phyloP scores from a whole-genome alignment of 1,140 invertebrate species.

The Chymomyza costata region DNA sequence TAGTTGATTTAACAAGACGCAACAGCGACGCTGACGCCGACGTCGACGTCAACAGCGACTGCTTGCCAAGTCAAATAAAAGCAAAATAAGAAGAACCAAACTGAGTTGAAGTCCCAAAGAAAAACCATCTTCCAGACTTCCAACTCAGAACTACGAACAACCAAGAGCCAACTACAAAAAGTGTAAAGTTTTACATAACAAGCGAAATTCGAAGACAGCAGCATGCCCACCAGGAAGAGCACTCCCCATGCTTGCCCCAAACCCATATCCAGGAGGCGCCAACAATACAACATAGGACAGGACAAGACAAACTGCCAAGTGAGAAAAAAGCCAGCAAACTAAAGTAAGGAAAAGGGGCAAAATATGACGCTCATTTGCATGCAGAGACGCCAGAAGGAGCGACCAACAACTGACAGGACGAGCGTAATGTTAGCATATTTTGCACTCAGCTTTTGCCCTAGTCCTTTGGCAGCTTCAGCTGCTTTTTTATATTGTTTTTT shows the following conservation, averaged over 20 bases:
- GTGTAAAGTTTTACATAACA: slow-evolving; percentile 52
- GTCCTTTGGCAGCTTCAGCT: slow-evolving; percentile 22
- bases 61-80: too few relatives aligned
- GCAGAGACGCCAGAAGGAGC: slow-evolving; percentile 26
- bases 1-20: slow-evolving; percentile 57
- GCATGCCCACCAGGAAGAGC: too few relatives aligned
- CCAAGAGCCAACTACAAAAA: slow-evolving; percentile 21
- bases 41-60: too few relatives aligned
- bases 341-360: slow-evolving; percentile 23
- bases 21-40: slow-evolving; percentile 36
- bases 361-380: slow-evolving; percentile 66
- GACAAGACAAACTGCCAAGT: slow-evolving; percentile 6
- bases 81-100: too few relatives aligned
- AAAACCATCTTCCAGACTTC: too few relatives aligned
- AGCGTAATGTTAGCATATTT: slow-evolving; percentile 54
- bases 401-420: neutral
- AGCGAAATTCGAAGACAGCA: slow-evolving; percentile 43
- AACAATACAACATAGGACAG: slow-evolving; percentile 30
- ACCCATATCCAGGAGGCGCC: too few relatives aligned
- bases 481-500: slow-evolving; percentile 16
- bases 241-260: too few relatives aligned
- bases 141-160: too few relatives aligned
- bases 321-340: slow-evolving; percentile 9
- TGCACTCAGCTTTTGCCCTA: slow-evolving; percentile 12
- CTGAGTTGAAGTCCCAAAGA: slow-evolving; percentile 1